Percentiles rank a stretch among this genome's conserved stretches.
These are phyloP conservation scores for Andrena praecox DNA, from an alignment of 2,888 invertebrate species.

Conservation along the genomic window DNA sequence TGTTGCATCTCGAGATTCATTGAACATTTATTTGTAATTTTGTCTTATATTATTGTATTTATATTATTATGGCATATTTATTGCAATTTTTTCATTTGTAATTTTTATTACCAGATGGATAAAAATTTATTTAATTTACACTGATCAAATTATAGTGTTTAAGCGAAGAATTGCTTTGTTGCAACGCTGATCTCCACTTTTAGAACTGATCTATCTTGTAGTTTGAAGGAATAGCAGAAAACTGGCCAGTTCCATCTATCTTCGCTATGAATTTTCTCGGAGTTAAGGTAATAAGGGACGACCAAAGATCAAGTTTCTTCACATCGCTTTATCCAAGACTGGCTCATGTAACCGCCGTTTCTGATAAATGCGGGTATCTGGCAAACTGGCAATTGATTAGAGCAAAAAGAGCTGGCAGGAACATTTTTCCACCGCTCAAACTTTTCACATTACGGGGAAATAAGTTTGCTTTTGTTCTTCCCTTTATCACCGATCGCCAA, in stretches of 20 bases:
- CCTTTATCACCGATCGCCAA: conserved; percentile 53
- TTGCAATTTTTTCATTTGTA: too few relatives aligned
- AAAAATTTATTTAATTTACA: too few relatives aligned
- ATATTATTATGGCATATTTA: too few relatives aligned
- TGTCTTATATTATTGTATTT: too few relatives aligned
- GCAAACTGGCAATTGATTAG: conserved; percentile 65
- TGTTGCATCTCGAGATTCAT: too few relatives aligned
- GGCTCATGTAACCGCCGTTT: conserved; percentile 38
- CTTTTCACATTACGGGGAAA: conserved; percentile 76
- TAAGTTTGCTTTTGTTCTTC: conserved; percentile 70
- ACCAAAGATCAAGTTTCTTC: conserved; percentile 57
- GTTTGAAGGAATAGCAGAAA: too few relatives aligned
- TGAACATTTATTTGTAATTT: too few relatives aligned
- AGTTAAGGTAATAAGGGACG: conserved; percentile 37
- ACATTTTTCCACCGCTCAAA: conserved; percentile 70
- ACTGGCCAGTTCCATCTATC: background rate
- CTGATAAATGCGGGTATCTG: conserved; percentile 65
- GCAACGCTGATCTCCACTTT: too few relatives aligned
- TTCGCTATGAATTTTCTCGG: background rate
- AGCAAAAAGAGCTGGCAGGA: conserved; percentile 56
- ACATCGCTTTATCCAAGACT: conserved; percentile 44
- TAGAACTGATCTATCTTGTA: too few relatives aligned
- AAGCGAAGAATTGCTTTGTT: too few relatives aligned
- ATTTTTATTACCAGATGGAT: too few relatives aligned
- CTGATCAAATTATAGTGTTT: too few relatives aligned